Evolutionary conservation across 1,140 invertebrate genomes (phyloP).

Genomic region (Zophobas atratus): DNA sequence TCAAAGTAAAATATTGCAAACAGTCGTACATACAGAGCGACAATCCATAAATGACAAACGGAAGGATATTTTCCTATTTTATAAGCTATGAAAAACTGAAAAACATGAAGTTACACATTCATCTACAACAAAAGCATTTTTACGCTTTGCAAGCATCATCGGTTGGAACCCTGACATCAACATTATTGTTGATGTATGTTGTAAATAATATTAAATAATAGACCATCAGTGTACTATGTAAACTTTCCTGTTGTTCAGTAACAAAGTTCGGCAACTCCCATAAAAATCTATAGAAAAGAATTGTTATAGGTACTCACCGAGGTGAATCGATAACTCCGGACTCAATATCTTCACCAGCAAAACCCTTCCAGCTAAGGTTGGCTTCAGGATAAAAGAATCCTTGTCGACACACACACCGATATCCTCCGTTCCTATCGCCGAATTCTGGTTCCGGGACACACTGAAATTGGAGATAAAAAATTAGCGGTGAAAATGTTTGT

Average conservation of each 20-base stretch:
- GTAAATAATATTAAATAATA: too few relatives aligned
- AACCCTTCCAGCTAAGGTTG: slow-evolving; percentile 68
- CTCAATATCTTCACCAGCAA: slow-evolving; percentile 69
- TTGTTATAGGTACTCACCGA: slow-evolving; percentile 55
- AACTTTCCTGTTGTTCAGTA: neutral
- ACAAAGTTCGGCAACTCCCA: neutral
- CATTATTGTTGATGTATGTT: too few relatives aligned
- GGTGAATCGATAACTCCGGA: slow-evolving; percentile 65
- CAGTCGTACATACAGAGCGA: too few relatives aligned
- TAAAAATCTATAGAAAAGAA: slow-evolving; percentile 9
- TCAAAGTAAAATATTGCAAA: too few relatives aligned
- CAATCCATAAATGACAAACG: too few relatives aligned
- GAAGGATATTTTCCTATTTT: too few relatives aligned
- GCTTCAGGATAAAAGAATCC: slow-evolving; percentile 68
- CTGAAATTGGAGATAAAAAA: slow-evolving; percentile 60
- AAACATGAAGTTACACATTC: too few relatives aligned
- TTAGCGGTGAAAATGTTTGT: slow-evolving; percentile 2
- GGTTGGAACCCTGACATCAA: too few relatives aligned
- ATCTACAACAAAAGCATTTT: too few relatives aligned
- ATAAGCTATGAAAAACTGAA: too few relatives aligned
- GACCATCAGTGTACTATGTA: too few relatives aligned
- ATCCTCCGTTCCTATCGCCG: slow-evolving; percentile 62
- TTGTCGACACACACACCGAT: slow-evolving; percentile 69
- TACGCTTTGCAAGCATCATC: too few relatives aligned
- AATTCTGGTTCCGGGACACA: slow-evolving; percentile 60